Evolutionary conservation across 2,797 vertebrate species (phyloP).

Genomic region (Tolypeutes matacus): DNA sequence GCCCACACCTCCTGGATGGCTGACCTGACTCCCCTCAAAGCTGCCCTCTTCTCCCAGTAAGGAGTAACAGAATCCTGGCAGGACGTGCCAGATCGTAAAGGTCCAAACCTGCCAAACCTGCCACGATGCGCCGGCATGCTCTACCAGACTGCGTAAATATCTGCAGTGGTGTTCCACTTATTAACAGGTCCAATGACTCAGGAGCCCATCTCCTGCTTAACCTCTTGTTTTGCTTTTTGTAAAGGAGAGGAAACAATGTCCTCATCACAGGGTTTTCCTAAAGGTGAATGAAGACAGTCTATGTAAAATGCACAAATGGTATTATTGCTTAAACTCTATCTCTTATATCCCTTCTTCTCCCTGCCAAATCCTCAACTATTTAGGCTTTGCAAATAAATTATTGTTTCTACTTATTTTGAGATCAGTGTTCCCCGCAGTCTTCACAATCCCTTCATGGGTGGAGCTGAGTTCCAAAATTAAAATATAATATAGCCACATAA

Average conservation of each 20-base stretch:
- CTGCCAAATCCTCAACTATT: not conserved
- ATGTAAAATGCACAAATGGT: not conserved
- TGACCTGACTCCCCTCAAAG: not conserved
- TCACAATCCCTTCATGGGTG: constrained; percentile 1
- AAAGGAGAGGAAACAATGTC: constrained; percentile 26
- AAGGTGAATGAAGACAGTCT: not conserved
- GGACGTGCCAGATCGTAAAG: not conserved
- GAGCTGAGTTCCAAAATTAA: constrained; percentile 48
- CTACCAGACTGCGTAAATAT: not conserved
- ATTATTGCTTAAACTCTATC: not conserved
- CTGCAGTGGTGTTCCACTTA: not conserved
- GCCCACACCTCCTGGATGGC: not conserved
- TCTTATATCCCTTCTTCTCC: not conserved
- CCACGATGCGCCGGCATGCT: not conserved
- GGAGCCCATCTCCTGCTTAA: not conserved
- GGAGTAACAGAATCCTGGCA: not conserved
- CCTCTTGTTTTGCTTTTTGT: not conserved
- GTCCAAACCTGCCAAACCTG: not conserved
- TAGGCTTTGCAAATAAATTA: not conserved
- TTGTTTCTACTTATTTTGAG: constrained; percentile 48
- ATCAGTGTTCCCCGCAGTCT: constrained; percentile 44
- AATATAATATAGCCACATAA: constrained; percentile 2
- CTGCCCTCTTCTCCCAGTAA: not conserved
- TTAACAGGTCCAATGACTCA: not conserved
- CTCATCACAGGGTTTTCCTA: not conserved